phyloP scores from a whole-genome alignment of 2,113 vertebrate species.

The Origma solitaria region DNA sequence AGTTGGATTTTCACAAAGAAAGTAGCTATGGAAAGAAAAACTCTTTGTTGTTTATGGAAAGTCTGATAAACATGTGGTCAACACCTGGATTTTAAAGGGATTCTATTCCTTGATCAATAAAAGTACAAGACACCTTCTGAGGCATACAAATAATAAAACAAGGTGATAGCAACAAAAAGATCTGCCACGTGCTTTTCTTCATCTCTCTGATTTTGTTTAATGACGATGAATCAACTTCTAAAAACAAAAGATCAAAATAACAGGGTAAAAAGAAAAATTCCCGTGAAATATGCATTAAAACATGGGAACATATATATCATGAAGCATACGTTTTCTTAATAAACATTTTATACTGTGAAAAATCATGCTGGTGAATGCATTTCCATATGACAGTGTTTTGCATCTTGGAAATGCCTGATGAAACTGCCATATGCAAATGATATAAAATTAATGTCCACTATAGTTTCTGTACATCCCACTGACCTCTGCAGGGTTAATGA shows the following conservation, averaged over 20 bases:
- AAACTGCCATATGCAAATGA: not conserved
- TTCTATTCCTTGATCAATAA: conserved; percentile 63
- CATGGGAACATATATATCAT: not conserved
- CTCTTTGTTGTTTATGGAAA: conserved; percentile 49
- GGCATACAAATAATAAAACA: conserved; percentile 66
- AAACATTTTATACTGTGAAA: conserved; percentile 3
- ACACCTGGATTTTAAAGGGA: conserved; percentile 67
- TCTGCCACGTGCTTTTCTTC: conserved; percentile 58
- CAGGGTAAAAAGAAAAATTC: conserved; percentile 26
- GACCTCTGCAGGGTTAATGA: not conserved
- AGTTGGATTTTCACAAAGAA: conserved; percentile 46
- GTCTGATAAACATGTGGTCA: conserved; percentile 67
- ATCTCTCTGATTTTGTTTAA: conserved; percentile 43
- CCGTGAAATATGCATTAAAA: conserved; percentile 59
- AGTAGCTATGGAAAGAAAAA: conserved; percentile 51
- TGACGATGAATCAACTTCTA: conserved; percentile 10
- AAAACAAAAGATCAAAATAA: conserved; percentile 54
- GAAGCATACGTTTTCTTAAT: not conserved
- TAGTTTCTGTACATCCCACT: not conserved
- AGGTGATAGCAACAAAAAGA: conserved; percentile 50
- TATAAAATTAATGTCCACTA: not conserved
- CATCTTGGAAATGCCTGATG: not conserved
- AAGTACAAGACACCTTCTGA: conserved; percentile 60
- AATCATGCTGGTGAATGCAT: not conserved
- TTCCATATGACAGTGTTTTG: not conserved